Evolutionary conservation across 2,797 vertebrate genomes (phyloP).

Genomic region (Garrulus glandarius): DNA sequence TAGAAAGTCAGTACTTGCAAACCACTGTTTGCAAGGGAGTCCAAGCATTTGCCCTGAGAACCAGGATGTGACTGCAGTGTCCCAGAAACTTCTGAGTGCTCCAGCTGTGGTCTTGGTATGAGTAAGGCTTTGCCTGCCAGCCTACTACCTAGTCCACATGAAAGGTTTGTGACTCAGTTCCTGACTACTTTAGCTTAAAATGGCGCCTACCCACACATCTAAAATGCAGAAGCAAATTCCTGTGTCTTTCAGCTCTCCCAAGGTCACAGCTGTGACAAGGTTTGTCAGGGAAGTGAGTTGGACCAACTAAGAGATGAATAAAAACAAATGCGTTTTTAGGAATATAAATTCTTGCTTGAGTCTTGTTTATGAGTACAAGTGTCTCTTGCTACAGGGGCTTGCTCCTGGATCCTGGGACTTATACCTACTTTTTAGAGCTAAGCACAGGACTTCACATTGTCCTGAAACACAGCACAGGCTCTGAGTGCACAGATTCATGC

Average conservation of each 20-base stretch:
- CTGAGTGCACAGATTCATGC: not conserved
- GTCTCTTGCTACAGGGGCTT: not conserved
- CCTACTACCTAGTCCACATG: not conserved
- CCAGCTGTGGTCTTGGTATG: not conserved
- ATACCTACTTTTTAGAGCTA: not conserved
- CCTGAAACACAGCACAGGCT: not conserved
- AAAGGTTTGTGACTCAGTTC: not conserved
- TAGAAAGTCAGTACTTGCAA: not conserved
- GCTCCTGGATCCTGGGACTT: not conserved
- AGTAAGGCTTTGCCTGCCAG: not conserved
- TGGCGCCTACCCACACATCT: not conserved
- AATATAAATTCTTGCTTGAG: not conserved
- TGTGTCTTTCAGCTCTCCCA: not conserved
- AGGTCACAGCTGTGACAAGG: not conserved
- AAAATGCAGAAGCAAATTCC: not conserved
- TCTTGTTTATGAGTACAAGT: not conserved
- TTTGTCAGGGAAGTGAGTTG: not conserved
- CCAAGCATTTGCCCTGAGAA: not conserved
- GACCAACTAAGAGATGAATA: not conserved
- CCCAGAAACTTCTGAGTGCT: not conserved
- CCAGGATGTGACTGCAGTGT: not conserved
- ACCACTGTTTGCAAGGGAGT: not conserved
- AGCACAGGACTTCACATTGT: fast-evolving
- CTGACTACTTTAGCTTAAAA: not conserved
- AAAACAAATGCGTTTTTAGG: not conserved